phyloP scores from a whole-genome alignment of 2,888 invertebrate species.

The Arrhopalites spinosus region DNA sequence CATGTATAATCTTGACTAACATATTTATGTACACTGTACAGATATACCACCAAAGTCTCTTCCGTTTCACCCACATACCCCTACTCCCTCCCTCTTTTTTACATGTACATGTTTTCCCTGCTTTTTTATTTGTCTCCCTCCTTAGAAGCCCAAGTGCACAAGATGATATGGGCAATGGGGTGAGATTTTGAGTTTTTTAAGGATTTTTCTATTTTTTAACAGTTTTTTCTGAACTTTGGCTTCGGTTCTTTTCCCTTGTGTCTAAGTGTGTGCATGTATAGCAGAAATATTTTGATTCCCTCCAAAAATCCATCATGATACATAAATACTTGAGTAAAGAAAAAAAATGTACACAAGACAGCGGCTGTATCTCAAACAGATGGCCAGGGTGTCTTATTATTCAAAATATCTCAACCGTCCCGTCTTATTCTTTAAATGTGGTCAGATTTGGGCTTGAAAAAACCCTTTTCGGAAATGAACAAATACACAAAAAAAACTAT shows the following conservation, averaged over 20 bases:
- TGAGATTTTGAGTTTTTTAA: neutral
- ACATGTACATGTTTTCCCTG: neutral
- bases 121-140: neutral
- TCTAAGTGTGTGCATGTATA: neutral
- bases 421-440: neutral
- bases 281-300: too few species aligned
- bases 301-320: too few species aligned
- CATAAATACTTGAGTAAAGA: too few species aligned
- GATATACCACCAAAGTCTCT: neutral
- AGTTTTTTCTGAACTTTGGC: constrained; percentile 17
- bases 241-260: neutral
- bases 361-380: neutral
- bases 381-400: neutral
- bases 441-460: neutral
- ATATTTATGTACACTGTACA: constrained; percentile 5
- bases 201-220: neutral
- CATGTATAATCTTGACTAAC: neutral
- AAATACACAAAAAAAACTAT: too few species aligned
- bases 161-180: neutral
- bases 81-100: neutral
- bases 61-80: constrained; percentile 24
- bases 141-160: constrained; percentile 10
- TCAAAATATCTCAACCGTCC: neutral
- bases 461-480: too few species aligned
- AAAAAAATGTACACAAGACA: too few species aligned